Percentiles rank a stretch among this genome's conserved stretches.
These are phyloP conservation scores for Hirtodrosophila alboralis DNA, from an alignment of 2,888 invertebrate species.

Conservation along the genomic window DNA sequence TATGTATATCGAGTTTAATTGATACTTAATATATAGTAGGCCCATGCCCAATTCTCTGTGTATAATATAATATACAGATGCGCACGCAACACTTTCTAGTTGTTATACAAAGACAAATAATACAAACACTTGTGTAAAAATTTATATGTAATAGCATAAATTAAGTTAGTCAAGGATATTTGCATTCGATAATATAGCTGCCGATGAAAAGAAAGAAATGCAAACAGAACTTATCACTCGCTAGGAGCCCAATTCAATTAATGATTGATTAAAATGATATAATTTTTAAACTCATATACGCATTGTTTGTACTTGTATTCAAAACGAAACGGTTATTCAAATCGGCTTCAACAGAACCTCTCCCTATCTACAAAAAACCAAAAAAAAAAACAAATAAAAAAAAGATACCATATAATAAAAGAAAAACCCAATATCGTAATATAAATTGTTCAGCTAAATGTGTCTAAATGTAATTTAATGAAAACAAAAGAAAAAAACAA, in stretches of 20 bases:
- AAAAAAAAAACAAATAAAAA: conserved; percentile 6
- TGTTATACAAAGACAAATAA: conserved; percentile 80
- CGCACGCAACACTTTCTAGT: conserved; percentile 70
- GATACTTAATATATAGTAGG: conserved; percentile 8
- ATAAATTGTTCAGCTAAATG: conserved; percentile 74
- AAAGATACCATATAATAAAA: conserved; percentile 8
- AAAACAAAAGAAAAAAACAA: conserved; percentile 44
- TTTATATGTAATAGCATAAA: conserved; percentile 76
- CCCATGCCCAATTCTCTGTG: conserved; percentile 23
- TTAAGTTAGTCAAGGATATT: conserved; percentile 72
- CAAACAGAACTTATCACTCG: conserved; percentile 65
- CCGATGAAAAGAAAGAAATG: conserved; percentile 39
- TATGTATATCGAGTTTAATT: conserved; percentile 44
- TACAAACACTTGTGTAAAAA: conserved; percentile 64
- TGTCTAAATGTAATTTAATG: conserved; percentile 75
- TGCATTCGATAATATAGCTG: conserved; percentile 66
- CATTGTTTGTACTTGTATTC: conserved; percentile 64
- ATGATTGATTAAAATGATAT: conserved; percentile 47
- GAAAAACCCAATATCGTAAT: conserved; percentile 51
- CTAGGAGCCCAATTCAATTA: conserved; percentile 59
- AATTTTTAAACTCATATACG: conserved; percentile 44
- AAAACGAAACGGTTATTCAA: conserved; percentile 46
- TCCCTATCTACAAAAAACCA: conserved; percentile 34
- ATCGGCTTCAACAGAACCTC: conserved; percentile 57
- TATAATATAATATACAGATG: conserved; percentile 32